Percentiles rank a stretch among this genome's conserved stretches.
Evolutionary conservation across 1,140 invertebrate genomes (phyloP).

Genomic region (Sitobion miscanthi): DNA sequence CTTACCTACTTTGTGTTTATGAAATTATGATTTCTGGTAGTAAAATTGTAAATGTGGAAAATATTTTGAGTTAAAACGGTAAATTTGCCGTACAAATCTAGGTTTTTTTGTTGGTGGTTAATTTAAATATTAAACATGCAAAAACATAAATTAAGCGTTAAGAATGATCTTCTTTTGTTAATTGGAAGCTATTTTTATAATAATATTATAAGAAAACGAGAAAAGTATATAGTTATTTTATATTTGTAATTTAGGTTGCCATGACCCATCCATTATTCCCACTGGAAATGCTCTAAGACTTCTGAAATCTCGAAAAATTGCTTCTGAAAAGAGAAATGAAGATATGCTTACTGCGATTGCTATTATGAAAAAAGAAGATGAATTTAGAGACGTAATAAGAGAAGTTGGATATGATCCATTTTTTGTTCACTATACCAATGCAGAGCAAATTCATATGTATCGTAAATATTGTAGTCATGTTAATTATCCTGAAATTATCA

Average conservation of each 20-base stretch:
- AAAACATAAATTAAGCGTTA: no score
- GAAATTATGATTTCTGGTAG: no score
- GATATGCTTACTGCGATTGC: neutral
- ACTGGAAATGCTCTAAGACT: neutral
- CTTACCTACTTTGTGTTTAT: no score
- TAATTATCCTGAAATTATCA: neutral
- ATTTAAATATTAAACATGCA: no score
- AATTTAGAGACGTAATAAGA: neutral
- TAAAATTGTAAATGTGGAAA: no score
- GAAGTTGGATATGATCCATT: neutral
- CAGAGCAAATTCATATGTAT: slow-evolving; percentile 10
- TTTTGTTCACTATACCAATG: neutral
- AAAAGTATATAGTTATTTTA: neutral
- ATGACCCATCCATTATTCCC: neutral
- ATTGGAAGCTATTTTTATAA: no score
- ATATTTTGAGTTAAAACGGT: no score
- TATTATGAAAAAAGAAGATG: slow-evolving; percentile 7
- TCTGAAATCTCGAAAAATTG: neutral
- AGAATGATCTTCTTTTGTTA: no score
- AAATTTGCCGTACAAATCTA: no score
- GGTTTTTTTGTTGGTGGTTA: no score
- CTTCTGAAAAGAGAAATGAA: neutral
- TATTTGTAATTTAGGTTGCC: neutral
- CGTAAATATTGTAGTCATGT: neutral
- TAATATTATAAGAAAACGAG: no score